A percentile compares a stretch with the other conserved stretches of the same genome.
These are phyloP conservation scores for Cyaniris semiargus DNA, from an alignment of 2,888 invertebrate species.

Conservation along the genomic window DNA sequence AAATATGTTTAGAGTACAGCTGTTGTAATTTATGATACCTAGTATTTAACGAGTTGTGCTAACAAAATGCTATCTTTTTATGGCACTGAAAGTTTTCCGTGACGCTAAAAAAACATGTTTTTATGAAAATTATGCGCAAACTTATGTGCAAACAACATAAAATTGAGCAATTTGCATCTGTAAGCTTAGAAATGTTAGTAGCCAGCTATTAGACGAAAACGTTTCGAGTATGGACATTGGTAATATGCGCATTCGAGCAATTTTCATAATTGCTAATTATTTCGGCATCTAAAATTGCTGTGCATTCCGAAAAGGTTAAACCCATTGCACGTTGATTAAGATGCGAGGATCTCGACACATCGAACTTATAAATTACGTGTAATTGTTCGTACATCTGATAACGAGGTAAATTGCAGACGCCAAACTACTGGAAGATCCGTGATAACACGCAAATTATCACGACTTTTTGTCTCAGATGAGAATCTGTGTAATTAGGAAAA, in stretches of 20 bases:
- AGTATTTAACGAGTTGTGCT: neutral
- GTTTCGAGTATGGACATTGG: neutral
- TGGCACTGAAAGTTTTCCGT: neutral
- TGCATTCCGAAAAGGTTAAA: slow-evolving; percentile 2
- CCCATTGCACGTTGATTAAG: slow-evolving; percentile 11
- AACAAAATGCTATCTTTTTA: neutral
- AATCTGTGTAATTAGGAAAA: slow-evolving; percentile 18
- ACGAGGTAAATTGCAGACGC: neutral
- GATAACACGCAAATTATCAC: neutral
- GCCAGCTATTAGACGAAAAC: neutral
- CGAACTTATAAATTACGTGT: slow-evolving; percentile 17
- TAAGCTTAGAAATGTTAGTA: neutral
- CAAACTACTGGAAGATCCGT: neutral
- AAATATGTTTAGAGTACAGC: neutral
- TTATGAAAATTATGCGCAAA: neutral
- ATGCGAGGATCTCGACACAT: slow-evolving; percentile 1
- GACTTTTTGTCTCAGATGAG: slow-evolving; percentile 24
- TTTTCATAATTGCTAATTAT: slow-evolving; percentile 16
- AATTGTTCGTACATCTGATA: slow-evolving; percentile 20
- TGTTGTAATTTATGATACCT: neutral
- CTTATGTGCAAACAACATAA: neutral
- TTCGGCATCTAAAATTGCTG: neutral
- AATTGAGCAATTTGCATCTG: neutral
- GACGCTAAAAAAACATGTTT: neutral
- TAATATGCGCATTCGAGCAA: neutral